A percentile compares a stretch with the other conserved stretches of the same genome.
Conservation (phyloP, 2,797 vertebrate genomes). For the Ibycter americanus region DNA sequence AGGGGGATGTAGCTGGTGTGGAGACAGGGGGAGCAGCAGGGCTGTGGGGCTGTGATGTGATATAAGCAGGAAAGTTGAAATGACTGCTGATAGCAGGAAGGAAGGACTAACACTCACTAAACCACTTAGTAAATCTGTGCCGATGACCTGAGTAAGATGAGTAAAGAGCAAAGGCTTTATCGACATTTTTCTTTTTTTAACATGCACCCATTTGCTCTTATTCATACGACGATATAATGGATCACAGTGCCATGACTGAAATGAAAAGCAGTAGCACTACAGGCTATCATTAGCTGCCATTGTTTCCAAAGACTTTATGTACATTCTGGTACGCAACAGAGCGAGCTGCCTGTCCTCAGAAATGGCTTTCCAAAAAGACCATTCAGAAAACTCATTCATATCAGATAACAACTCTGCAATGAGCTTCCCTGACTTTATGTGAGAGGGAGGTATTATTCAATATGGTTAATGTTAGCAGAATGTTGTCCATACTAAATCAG, state of each 20-base stretch:
- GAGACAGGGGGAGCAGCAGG: neutral
- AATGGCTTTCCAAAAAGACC: neutral
- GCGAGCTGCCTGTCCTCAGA: neutral
- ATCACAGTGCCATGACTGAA: neutral
- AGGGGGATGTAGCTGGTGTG: neutral
- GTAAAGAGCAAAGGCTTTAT: neutral
- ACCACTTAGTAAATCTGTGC: neutral
- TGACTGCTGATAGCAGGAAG: neutral
- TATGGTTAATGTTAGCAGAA: neutral
- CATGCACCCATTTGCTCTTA: neutral
- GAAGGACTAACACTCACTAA: neutral
- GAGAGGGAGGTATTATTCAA: neutral
- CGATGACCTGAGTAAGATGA: neutral
- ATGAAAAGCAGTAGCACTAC: neutral
- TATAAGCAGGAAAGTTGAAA: neutral
- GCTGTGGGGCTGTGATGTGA: neutral
- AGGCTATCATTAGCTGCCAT: neutral
- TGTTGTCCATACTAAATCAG: neutral
- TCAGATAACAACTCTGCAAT: neutral
- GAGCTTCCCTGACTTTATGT: neutral
- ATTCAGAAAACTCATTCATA: neutral
- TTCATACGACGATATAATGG: neutral
- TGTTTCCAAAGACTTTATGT: neutral
- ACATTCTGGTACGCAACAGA: neutral
- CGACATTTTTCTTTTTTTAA: neutral